Conservation (phyloP, 2,888 invertebrate genomes). For the Protodeltote pygarga region DNA sequence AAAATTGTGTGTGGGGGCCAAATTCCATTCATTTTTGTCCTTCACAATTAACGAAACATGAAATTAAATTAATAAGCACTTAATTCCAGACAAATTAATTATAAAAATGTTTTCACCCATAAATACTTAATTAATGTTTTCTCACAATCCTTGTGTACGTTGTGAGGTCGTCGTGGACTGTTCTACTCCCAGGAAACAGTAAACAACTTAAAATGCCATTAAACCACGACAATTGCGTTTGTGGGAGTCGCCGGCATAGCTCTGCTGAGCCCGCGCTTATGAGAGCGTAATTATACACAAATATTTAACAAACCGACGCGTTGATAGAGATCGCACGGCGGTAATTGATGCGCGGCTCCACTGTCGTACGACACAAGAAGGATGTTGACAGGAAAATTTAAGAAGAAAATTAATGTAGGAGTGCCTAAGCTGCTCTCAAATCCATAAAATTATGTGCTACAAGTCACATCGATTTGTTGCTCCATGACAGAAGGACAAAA, state of each 20-base stretch:
- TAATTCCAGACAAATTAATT: slow-evolving; percentile 16
- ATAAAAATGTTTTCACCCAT: slow-evolving; percentile 9
- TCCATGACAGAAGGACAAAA: too few relatives aligned
- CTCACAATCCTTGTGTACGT: not conserved
- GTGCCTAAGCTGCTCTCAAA: too few relatives aligned
- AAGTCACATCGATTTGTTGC: too few relatives aligned
- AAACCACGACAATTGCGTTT: slow-evolving; percentile 11
- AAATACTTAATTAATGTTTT: not conserved
- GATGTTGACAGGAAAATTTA: not conserved
- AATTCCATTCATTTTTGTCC: not conserved
- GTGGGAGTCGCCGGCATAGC: slow-evolving; percentile 15
- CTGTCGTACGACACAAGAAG: not conserved
- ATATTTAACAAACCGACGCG: slow-evolving; percentile 28
- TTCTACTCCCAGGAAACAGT: slow-evolving; percentile 25
- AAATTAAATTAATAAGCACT: too few relatives aligned
- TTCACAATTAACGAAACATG: not conserved
- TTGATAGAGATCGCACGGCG: slow-evolving; percentile 28
- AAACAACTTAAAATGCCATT: slow-evolving; percentile 24
- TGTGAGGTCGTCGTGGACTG: not conserved
- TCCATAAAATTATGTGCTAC: too few relatives aligned
- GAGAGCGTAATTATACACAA: slow-evolving; percentile 40
- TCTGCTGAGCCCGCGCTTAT: slow-evolving; percentile 12
- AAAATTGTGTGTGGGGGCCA: too few relatives aligned
- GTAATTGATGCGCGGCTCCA: slow-evolving; percentile 11
- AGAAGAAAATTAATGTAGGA: too few relatives aligned